These are phyloP conservation scores for Mionectes macconnelli DNA, from an alignment of 2,113 vertebrate genomes.

Conservation along the genomic window DNA sequence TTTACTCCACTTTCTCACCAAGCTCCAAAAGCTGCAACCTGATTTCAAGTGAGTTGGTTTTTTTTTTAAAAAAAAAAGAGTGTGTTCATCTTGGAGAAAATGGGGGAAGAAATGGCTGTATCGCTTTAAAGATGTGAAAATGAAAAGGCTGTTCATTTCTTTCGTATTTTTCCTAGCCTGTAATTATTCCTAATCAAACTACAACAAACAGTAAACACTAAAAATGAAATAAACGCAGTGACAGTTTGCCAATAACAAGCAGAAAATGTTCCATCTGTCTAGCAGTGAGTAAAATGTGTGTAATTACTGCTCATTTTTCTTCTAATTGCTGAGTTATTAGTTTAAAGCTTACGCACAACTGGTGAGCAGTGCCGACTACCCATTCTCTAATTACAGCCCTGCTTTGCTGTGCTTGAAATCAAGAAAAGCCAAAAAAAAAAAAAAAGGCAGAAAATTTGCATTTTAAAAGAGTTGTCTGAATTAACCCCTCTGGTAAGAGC, in stretches of 20 bases:
- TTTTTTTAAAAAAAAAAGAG: not conserved
- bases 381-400: conserved; percentile 67
- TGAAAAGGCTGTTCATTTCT: conserved; percentile 58
- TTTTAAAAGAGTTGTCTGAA: conserved; percentile 29
- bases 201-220: conserved; percentile 80
- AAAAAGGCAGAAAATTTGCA: conserved; percentile 14
- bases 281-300: conserved; percentile 76
- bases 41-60: not conserved
- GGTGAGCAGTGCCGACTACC: conserved; percentile 68
- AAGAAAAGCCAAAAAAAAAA: conserved; percentile 17
- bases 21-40: not conserved
- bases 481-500: conserved; percentile 36
- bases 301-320: conserved; percentile 85
- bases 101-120: not conserved
- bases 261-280: conserved; percentile 81
- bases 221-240: conserved; percentile 78
- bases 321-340: conserved; percentile 84
- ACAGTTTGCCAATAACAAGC: conserved; percentile 79
- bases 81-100: not conserved
- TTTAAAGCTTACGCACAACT: conserved; percentile 77
- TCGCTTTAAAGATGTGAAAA: conserved; percentile 54
- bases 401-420: conserved; percentile 54
- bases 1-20: not conserved
- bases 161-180: conserved; percentile 73
- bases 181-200: conserved; percentile 81